phyloP scores from a whole-genome alignment of 2,797 vertebrate species.

The Coluber constrictor region DNA sequence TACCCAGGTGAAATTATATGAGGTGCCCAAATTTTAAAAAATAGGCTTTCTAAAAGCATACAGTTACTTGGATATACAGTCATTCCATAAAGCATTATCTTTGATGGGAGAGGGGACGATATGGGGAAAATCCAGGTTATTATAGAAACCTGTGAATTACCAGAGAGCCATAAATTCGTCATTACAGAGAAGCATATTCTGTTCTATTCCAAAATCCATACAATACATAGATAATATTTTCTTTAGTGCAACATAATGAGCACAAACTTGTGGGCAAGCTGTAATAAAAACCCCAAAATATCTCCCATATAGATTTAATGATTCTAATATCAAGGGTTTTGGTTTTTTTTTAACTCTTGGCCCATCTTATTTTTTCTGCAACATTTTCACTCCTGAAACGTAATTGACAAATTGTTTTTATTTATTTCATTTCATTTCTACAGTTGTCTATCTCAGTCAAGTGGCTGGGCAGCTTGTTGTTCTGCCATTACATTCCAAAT shows the following conservation, averaged over 20 bases:
- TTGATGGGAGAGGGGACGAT: background rate
- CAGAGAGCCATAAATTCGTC: background rate
- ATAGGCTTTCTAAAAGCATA: background rate
- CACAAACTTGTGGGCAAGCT: background rate
- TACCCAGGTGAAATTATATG: background rate
- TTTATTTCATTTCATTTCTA: background rate
- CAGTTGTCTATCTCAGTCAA: background rate
- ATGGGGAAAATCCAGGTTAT: background rate
- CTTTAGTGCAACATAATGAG: background rate
- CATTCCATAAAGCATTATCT: background rate
- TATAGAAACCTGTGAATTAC: background rate
- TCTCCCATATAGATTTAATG: background rate
- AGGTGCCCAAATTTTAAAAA: background rate
- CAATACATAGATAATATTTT: background rate
- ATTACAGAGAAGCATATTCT: background rate
- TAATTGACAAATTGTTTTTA: background rate
- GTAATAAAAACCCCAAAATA: background rate
- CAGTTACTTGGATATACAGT: background rate
- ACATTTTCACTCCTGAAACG: background rate
- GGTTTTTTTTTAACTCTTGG: background rate
- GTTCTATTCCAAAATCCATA: background rate
- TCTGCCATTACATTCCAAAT: background rate
- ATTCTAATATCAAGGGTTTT: background rate
- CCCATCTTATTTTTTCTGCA: background rate
- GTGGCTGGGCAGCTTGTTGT: background rate